Base-by-base conservation (phyloP, 2,113 vertebrate species). In the Pelodiscus sinensis region DNA sequence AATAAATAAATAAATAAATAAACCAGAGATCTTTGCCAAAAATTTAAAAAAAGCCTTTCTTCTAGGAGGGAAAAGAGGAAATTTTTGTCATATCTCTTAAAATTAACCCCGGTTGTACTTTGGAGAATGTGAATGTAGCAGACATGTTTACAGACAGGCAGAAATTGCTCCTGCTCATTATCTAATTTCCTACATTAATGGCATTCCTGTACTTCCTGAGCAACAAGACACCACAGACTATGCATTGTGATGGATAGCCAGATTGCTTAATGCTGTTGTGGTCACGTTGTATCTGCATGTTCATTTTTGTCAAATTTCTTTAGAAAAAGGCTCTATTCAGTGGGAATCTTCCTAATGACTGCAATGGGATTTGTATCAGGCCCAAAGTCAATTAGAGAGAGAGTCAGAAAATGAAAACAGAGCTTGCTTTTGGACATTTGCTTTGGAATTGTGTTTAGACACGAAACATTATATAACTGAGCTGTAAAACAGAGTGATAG, bases 121-220 rank as follows among this genome's bases (percentile, higher is more conserved):
- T 73, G 52, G 79, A 75, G 27, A 60, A 31, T 51, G 9, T 12
- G 44, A 71, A 52, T 6, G 24, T 25, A 51, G 25, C 65, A n/a
- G 58, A 84, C 25, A 80, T n/a, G 44, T 80, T 57, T 24, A 79
- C 58, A 65, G 81, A 84, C 88, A 73, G 75, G n/a, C 35, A 77
- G 80, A n/a, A 82, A 75, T n/a, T 68, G 83, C n/a, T 35, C 75
- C 82, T 14, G 55, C 62, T 78, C 31, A 35, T 52, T 85, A 84
- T 89, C 80, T 90, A 81, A 90, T 90, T 90, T 85, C 89, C 89
- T 50, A 65, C 62, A 81, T 90, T 81, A 90, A 86, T 58, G 83
- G 15, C 38, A n/a, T 73, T 71, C 52, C 50, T 18, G 31, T 82
- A 51, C 50, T 24, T 58, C 50, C 24, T 3, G 65, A 81, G 24